A percentile compares a stretch with the other conserved stretches of the same genome.
Evolutionary conservation across 2,888 invertebrate genomes (phyloP).

Genomic region (Amphipyra tragopoginis): DNA sequence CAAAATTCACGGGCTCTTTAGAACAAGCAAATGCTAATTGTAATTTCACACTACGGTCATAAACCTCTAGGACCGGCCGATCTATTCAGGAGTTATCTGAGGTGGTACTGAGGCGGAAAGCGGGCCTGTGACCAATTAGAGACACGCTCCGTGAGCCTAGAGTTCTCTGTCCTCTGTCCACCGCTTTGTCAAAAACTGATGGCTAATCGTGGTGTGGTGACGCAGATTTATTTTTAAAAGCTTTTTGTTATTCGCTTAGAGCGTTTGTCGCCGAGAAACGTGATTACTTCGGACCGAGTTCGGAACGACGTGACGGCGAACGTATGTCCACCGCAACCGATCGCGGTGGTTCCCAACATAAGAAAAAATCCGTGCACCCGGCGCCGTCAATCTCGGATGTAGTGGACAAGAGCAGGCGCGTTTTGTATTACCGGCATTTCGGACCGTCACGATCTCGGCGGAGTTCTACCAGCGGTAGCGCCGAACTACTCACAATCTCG

Average conservation of each 20-base stretch:
- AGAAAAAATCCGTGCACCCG: too few relatives aligned
- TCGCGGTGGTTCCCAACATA: too few relatives aligned
- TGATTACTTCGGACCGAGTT: too few relatives aligned
- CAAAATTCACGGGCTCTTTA: constrained; percentile 30
- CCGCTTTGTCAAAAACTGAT: constrained; percentile 6
- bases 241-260: not conserved
- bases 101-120: constrained; percentile 64
- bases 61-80: constrained; percentile 59
- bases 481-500: too few relatives aligned
- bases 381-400: too few relatives aligned
- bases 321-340: too few relatives aligned
- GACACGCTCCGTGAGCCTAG: constrained; percentile 59
- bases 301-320: too few relatives aligned
- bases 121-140: constrained; percentile 64
- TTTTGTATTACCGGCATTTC: too few relatives aligned
- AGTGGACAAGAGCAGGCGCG: too few relatives aligned
- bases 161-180: constrained; percentile 38
- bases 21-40: constrained; percentile 58
- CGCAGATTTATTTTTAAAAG: not conserved
- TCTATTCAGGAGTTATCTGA: constrained; percentile 57
- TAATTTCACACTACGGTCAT: constrained; percentile 64
- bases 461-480: too few relatives aligned
- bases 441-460: too few relatives aligned
- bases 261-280: too few relatives aligned
- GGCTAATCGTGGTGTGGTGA: constrained; percentile 2